Conservation (phyloP, 2,113 vertebrate genomes). For the Progne subis region DNA sequence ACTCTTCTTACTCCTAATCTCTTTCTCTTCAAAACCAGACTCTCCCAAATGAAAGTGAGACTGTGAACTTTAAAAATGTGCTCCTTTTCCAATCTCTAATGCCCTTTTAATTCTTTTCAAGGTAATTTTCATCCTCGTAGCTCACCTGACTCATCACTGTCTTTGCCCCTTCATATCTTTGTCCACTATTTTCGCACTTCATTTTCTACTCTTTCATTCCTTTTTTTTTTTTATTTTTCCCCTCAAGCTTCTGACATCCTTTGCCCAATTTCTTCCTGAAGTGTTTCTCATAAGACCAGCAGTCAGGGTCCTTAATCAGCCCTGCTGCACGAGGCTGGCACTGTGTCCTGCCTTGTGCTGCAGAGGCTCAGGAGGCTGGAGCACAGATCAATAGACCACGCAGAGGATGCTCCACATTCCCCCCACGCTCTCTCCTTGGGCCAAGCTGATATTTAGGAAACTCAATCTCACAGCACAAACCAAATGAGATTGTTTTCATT, state of each 20-base stretch:
- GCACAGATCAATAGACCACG: neutral
- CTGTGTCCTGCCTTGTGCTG: neutral
- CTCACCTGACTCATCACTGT: neutral
- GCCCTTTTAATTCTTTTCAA: neutral
- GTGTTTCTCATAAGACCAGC: neutral
- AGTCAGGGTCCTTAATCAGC: neutral
- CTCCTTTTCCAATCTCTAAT: neutral
- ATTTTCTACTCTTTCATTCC: constrained; percentile 9
- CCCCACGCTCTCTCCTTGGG: fast-evolving
- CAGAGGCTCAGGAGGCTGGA: neutral
- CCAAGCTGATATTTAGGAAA: neutral
- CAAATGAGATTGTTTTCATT: neutral
- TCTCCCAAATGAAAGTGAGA: neutral
- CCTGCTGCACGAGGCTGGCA: neutral
- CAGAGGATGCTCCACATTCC: neutral
- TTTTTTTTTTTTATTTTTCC: neutral
- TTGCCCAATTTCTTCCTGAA: neutral
- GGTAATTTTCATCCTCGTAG: neutral
- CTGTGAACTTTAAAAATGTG: neutral
- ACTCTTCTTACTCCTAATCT: neutral
- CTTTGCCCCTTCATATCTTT: neutral
- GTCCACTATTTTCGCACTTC: neutral
- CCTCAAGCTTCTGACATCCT: neutral
- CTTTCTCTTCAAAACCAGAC: neutral
- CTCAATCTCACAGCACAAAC: neutral